A percentile compares a stretch with the other conserved stretches of the same genome.
phyloP scores from a whole-genome alignment of 2,797 vertebrate genomes.

The Gymnothorax reevesii region DNA sequence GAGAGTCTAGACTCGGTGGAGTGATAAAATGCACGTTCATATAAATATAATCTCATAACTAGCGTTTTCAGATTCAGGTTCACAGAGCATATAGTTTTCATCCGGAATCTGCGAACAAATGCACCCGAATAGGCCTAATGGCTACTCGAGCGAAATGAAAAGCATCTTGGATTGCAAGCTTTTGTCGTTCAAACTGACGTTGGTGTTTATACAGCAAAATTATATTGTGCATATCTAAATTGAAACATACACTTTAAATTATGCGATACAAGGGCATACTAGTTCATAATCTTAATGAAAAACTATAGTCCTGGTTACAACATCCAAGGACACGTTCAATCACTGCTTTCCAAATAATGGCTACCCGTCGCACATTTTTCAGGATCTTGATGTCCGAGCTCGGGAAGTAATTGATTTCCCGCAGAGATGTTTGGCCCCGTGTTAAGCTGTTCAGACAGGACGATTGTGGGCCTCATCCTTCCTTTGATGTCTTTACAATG shows the following conservation, averaged over 20 bases:
- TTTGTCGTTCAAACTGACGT: neutral
- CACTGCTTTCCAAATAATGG: neutral
- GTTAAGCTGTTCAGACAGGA: slow-evolving; percentile 52
- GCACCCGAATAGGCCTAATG: neutral
- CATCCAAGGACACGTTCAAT: neutral
- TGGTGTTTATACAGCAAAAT: neutral
- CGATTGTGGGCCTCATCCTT: slow-evolving; percentile 43
- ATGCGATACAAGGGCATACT: neutral
- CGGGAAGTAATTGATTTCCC: slow-evolving; percentile 56
- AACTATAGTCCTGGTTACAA: neutral
- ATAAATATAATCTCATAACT: slow-evolving; percentile 24
- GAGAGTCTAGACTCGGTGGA: slow-evolving; percentile 66
- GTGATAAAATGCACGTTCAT: slow-evolving; percentile 58
- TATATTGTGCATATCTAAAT: neutral
- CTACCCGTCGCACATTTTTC: neutral
- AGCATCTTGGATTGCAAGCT: neutral
- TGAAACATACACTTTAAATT: neutral
- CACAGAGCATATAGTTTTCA: neutral
- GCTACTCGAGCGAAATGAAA: neutral
- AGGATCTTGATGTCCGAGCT: slow-evolving; percentile 31
- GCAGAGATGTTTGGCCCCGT: slow-evolving; percentile 58
- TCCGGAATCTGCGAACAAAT: neutral
- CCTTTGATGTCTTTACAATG: slow-evolving; percentile 82
- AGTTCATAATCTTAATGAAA: neutral
- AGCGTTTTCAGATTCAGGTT: slow-evolving; percentile 24